Evolutionary conservation across 2,797 vertebrate genomes (phyloP), one percentile per base, ranked within the genome.

Genomic region (Etheostoma nigrum): DNA sequence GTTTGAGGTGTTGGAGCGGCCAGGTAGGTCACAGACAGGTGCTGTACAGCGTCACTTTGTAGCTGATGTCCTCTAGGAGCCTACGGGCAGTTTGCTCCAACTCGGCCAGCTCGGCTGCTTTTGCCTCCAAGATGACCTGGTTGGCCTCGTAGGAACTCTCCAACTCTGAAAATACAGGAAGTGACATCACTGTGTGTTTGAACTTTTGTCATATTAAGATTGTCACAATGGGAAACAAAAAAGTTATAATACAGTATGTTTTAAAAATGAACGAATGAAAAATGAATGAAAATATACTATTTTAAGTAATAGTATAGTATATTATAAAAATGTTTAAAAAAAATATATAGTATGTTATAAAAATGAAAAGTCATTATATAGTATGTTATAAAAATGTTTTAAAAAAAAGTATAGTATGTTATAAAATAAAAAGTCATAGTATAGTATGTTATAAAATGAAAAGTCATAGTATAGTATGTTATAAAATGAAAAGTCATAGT

Each of bases 21-120:
- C 30, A 5, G 8, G 40, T n/a, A 1, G 57, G 9, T 66, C 80
- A 92, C 77, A 81, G 12, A 52, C 98, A 99, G 69, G 96, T 98
- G 93, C 98, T 99, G 27, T 97, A 99, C 78, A 98, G 92, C 0
- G 96, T 95, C 73, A 97, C 96, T 89, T 97, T 97, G 74, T 95
- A 91, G 86, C 97, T 97, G 94, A 99, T 97, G 12, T 97, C 96
- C 45, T 96, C 95, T 48, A 99, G 93, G 23, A 98, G 89, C 8
- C 80, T 89, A 15, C 93, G 95, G 4, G 95, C 97, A 0, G 81
- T 93, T 67, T 81, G 86, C 93, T 99, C 98, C 85, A 99, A 69
- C 58, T 92, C 84, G 3, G 92, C 91, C 87, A 99, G 76, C 89
- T 97, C 95, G 57, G 91, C 93, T 14, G 97, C 96, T 94, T 95